These are phyloP conservation scores for Thunnus albacares DNA, from an alignment of 2,797 vertebrate species.

Conservation along the genomic window DNA sequence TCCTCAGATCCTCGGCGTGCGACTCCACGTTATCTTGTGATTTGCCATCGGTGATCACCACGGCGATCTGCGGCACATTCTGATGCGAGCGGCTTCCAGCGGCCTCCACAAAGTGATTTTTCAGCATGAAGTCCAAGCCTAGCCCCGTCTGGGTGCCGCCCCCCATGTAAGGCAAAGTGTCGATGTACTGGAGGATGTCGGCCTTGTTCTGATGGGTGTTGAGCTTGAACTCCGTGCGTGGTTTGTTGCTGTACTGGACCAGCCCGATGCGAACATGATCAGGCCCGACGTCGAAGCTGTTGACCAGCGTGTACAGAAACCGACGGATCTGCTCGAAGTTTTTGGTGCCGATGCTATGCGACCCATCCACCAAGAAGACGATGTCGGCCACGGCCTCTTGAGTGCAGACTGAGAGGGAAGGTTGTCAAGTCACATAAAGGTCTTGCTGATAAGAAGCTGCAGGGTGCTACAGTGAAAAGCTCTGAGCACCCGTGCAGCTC, in stretches of 20 bases:
- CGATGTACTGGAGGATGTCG: slow-evolving; percentile 77
- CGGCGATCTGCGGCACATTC: slow-evolving; percentile 82
- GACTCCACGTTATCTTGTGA: slow-evolving; percentile 81
- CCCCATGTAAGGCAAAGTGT: slow-evolving; percentile 78
- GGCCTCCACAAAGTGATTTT: slow-evolving; percentile 78
- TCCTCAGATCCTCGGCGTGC: slow-evolving; percentile 73
- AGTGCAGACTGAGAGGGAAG: slow-evolving; percentile 82
- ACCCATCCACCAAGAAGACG: slow-evolving; percentile 89
- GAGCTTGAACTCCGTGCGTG: slow-evolving; percentile 85
- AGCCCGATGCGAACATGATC: slow-evolving; percentile 86
- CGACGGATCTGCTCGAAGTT: slow-evolving; percentile 82
- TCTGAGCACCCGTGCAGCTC: not conserved
- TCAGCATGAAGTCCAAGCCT: slow-evolving; percentile 84
- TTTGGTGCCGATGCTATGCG: slow-evolving; percentile 80
- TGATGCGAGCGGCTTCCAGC: slow-evolving; percentile 77
- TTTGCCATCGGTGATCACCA: slow-evolving; percentile 86
- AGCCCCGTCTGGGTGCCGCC: slow-evolving; percentile 81
- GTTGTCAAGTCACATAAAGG: slow-evolving; percentile 19
- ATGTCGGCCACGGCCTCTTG: slow-evolving; percentile 86
- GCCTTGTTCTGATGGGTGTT: slow-evolving; percentile 76
- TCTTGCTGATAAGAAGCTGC: not conserved
- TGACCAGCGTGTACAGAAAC: slow-evolving; percentile 84
- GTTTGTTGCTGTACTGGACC: slow-evolving; percentile 82
- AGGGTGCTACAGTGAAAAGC: not conserved
- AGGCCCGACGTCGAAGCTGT: slow-evolving; percentile 83